phyloP scores from a whole-genome alignment of 1,140 invertebrate species.

The Anastrepha ludens region DNA sequence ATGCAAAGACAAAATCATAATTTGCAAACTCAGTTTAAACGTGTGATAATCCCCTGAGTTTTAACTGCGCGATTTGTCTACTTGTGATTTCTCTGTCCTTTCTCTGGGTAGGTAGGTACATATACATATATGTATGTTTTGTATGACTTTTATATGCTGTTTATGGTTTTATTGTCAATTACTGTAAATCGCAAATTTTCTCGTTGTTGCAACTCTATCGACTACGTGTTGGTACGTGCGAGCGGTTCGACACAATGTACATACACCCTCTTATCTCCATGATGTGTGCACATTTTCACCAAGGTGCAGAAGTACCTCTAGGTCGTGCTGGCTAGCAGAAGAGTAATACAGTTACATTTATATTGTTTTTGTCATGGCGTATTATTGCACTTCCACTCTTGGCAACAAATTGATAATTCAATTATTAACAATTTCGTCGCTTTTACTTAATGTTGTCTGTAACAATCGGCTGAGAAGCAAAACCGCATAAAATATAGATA shows the following conservation, averaged over 20 bases:
- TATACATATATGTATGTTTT: not conserved
- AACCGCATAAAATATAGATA: not conserved
- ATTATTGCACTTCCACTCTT: not conserved
- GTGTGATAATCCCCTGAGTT: conserved; percentile 39
- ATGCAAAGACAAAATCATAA: conserved; percentile 47
- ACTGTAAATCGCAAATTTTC: conserved; percentile 21
- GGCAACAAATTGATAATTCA: not conserved
- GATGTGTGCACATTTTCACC: not conserved
- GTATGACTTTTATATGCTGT: conserved; percentile 40
- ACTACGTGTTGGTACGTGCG: not conserved
- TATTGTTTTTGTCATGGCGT: not conserved
- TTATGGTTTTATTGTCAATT: conserved; percentile 48
- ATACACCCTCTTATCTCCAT: too few species aligned
- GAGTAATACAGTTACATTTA: conserved; percentile 6
- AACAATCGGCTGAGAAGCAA: not conserved
- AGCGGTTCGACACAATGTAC: not conserved
- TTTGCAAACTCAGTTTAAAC: conserved; percentile 38
- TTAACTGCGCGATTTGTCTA: conserved; percentile 11
- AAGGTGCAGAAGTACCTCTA: not conserved
- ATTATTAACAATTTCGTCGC: not conserved
- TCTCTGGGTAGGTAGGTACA: not conserved
- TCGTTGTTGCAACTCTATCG: conserved; percentile 14
- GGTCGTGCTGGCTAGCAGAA: not conserved
- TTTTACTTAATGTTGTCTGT: not conserved
- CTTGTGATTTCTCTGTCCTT: not conserved